A percentile compares a stretch with the other conserved stretches of the same genome.
Evolutionary conservation across 2,113 vertebrate species (phyloP).

Genomic region (Paradoxurus hermaphroditus): DNA sequence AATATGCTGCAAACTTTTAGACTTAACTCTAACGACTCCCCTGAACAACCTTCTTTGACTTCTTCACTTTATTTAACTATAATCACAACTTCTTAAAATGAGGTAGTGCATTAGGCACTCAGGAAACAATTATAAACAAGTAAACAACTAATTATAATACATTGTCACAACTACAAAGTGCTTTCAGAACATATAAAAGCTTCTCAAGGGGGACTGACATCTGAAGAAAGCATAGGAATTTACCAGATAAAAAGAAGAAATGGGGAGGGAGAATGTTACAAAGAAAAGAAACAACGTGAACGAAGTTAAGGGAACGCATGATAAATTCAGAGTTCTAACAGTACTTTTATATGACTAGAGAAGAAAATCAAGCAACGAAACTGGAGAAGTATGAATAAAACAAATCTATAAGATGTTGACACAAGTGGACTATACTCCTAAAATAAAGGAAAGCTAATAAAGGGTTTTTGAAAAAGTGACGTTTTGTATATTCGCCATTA

Average conservation of each 20-base stretch:
- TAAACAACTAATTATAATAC: background rate
- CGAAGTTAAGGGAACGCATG: background rate
- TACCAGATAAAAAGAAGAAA: background rate
- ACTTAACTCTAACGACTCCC: background rate
- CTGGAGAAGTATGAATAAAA: background rate
- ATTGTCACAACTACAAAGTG: background rate
- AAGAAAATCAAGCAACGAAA: background rate
- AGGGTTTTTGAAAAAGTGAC: background rate
- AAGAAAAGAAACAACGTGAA: background rate
- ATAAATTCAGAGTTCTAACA: background rate
- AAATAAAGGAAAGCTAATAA: background rate
- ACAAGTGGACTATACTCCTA: background rate
- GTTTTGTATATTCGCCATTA: background rate
- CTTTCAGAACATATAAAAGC: background rate
- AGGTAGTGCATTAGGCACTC: background rate
- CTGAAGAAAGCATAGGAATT: background rate
- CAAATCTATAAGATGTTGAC: background rate
- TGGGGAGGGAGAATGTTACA: background rate
- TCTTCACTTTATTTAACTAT: background rate
- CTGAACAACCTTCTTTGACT: background rate
- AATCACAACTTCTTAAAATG: background rate
- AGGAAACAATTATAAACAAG: slow-evolving; percentile 25
- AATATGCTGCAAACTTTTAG: background rate
- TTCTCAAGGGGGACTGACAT: background rate
- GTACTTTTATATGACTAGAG: background rate